A percentile compares a stretch with the other conserved stretches of the same genome.
These are phyloP conservation scores for Polypterus senegalus DNA, from an alignment of 2,113 vertebrate species.

Conservation along the genomic window DNA sequence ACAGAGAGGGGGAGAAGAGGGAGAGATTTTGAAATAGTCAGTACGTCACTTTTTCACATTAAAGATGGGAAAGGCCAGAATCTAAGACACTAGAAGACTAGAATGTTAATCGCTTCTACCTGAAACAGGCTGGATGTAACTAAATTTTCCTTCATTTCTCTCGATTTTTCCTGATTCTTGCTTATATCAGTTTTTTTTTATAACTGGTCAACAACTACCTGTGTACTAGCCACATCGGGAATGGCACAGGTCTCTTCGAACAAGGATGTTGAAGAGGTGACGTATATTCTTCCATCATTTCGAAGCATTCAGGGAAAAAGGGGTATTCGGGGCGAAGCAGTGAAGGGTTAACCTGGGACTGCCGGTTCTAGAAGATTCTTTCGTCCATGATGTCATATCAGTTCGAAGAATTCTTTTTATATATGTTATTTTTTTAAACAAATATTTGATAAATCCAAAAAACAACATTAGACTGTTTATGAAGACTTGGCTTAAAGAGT, in stretches of 20 bases:
- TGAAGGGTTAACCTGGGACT: conserved; percentile 61
- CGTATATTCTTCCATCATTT: conserved; percentile 40
- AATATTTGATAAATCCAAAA: too few species aligned
- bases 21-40: conserved; percentile 55
- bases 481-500: too few species aligned
- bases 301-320: conserved; percentile 23
- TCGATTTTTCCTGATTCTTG: not conserved
- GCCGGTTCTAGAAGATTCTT: conserved; percentile 76
- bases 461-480: too few species aligned
- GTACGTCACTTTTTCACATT: conserved; percentile 70
- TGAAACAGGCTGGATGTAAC: conserved; percentile 34
- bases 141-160: conserved; percentile 3
- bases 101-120: conserved; percentile 45
- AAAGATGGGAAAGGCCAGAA: conserved; percentile 41
- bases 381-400: conserved; percentile 2
- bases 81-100: conserved; percentile 48
- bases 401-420: too few species aligned
- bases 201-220: conserved; percentile 20
- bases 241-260: conserved; percentile 41
- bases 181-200: conserved; percentile 7
- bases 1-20: conserved; percentile 30
- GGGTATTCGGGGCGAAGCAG: conserved; percentile 35
- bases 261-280: conserved; percentile 61
- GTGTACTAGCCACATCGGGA: conserved; percentile 45
- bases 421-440: too few species aligned